Evolutionary conservation across 2,797 vertebrate genomes (phyloP), one percentile per base, ranked within the genome.

Genomic region (Crocodylus rhombifer): DNA sequence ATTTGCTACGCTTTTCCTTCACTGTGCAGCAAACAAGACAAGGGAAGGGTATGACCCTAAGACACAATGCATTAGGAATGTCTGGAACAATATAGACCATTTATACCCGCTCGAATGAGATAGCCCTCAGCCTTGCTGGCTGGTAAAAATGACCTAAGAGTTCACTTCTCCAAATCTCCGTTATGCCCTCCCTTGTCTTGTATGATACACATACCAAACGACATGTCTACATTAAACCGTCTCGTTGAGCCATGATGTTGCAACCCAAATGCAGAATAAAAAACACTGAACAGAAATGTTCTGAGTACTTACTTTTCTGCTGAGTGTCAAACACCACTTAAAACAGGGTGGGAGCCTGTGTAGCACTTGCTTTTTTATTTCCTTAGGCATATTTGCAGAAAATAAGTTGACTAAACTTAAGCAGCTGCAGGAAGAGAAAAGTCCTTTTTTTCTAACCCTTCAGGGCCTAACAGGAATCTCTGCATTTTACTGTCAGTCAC

Each of bases 211-310:
- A 74, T 14, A 33, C 4, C 77, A 14, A 1, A 18, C 77, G 86
- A 4, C 1, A 0, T 80, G 83, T 26, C 73, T 83, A 14, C 1
- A 0, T 8, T 0, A 0, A 74, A 36, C 36, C 76, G 75, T 11
- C 51, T 74, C 42, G 0, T 36, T 8, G 51, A 84, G 61, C 23
- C 5, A 0, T 1, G 88, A 55, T 15, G 58, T 28, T 7, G 77
- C 4, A 69, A 14, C 4, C 3, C 2, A 17, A 7, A 64, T 18
- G 1, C 26, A 5, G 3, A 76, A 15, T 75, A 58, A 30, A 88
- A 80, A 86, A 75, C 28, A 71, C 42, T 33, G 6, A 75, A 4
- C 23, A 62, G 33, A 21, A 84, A 5, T 1, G 13, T 62, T 81
- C 87, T 2, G 25, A 78, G 86, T 61, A 69, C 87, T 84, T 21